phyloP scores from a whole-genome alignment of 2,113 vertebrate genomes.

The Alces alces region DNA sequence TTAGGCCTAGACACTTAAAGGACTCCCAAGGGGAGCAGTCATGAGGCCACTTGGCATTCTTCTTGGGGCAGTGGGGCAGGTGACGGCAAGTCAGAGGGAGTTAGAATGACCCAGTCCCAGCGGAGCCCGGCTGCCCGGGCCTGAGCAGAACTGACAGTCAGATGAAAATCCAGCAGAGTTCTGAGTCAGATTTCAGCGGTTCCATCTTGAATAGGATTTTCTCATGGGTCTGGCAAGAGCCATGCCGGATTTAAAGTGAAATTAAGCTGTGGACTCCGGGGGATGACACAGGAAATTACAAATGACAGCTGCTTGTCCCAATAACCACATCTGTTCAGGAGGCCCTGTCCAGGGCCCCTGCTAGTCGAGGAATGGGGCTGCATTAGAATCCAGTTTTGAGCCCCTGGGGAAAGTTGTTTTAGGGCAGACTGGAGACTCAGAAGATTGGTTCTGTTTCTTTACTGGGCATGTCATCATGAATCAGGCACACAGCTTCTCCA shows the following conservation, averaged over 20 bases:
- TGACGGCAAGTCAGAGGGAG: neutral
- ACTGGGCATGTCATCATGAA: neutral
- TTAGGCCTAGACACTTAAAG: neutral
- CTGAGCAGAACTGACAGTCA: neutral
- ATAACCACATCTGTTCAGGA: constrained; percentile 40
- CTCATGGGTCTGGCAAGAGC: constrained; percentile 33
- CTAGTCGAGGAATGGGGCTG: neutral
- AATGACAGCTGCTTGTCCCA: constrained; percentile 26
- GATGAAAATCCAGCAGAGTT: neutral
- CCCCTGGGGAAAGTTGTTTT: neutral
- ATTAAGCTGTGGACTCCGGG: constrained; percentile 29
- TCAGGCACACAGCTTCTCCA: neutral
- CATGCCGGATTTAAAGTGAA: constrained; percentile 52
- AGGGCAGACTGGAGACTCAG: neutral
- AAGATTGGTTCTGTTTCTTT: neutral
- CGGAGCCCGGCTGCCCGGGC: neutral
- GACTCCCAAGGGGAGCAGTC: neutral
- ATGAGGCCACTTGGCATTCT: neutral
- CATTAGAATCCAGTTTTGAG: neutral
- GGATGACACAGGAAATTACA: constrained; percentile 54
- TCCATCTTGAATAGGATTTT: neutral
- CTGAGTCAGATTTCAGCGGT: constrained; percentile 31
- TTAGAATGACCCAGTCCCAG: neutral
- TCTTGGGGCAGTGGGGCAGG: neutral
- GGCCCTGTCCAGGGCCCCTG: neutral